phyloP scores from a whole-genome alignment of 1,140 invertebrate species.

The Neuroterus valhalla region DNA sequence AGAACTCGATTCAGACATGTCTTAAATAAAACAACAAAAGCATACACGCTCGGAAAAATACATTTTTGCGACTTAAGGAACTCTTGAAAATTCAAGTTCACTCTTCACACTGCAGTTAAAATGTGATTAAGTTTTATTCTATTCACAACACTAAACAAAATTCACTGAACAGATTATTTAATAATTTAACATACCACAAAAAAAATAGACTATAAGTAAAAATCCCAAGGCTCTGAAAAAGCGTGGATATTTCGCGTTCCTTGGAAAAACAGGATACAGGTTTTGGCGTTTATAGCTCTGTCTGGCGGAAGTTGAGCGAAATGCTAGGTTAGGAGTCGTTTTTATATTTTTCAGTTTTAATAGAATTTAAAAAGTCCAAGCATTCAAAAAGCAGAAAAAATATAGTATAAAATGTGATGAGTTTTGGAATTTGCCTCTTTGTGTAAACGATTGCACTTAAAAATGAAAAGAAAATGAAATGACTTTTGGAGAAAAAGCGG shows the following conservation, averaged over 20 bases:
- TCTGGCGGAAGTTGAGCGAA: not conserved
- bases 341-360: not conserved
- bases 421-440: no score
- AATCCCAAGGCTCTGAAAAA: not conserved
- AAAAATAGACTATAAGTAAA: not conserved
- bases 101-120: not conserved
- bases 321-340: not conserved
- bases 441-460: no score
- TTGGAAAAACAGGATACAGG: not conserved
- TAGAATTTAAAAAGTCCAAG: no score
- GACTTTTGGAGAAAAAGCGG: no score
- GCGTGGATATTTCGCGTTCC: not conserved
- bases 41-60: not conserved
- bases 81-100: not conserved
- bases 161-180: not conserved
- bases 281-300: not conserved
- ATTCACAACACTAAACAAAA: not conserved
- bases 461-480: no score
- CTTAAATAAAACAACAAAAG: slow-evolving; percentile 29
- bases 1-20: slow-evolving; percentile 31
- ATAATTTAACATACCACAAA: not conserved
- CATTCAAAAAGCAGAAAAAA: no score
- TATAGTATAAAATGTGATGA: no score
- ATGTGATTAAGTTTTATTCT: not conserved
- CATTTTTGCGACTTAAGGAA: not conserved